A percentile compares a stretch with the other conserved stretches of the same genome.
These are phyloP conservation scores for Melinopterus prodromus DNA, from an alignment of 2,888 invertebrate species.

Conservation along the genomic window DNA sequence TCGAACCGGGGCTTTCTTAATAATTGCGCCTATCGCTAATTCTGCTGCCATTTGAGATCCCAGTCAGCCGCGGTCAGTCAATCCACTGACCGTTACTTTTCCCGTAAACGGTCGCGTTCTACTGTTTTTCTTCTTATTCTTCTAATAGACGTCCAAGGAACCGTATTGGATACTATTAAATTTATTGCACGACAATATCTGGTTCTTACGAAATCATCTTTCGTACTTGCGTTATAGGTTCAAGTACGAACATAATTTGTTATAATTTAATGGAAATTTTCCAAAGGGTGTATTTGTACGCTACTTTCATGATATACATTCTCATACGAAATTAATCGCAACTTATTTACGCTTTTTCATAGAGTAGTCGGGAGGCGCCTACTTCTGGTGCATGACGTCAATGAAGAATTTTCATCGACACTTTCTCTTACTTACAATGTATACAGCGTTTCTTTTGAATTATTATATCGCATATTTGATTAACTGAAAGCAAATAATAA, in stretches of 20 bases:
- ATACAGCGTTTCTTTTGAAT: not conserved
- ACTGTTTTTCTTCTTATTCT: not conserved
- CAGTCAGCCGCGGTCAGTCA: not conserved
- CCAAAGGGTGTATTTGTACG: no score
- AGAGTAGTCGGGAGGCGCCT: no score
- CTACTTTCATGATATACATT: no score
- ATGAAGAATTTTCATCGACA: not conserved
- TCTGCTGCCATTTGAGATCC: not conserved
- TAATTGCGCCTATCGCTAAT: slow-evolving; percentile 12
- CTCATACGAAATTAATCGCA: no score
- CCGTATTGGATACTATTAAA: not conserved
- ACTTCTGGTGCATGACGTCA: not conserved
- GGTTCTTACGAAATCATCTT: no score
- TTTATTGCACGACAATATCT: not conserved
- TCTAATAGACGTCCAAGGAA: not conserved
- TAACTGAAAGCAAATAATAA: no score
- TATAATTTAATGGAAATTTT: no score
- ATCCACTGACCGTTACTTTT: not conserved
- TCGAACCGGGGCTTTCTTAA: slow-evolving; percentile 9
- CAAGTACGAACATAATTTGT: no score
- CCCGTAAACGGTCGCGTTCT: not conserved
- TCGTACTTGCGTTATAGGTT: no score
- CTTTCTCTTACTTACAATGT: not conserved
- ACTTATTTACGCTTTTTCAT: no score
- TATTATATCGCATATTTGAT: no score